phyloP scores from a whole-genome alignment of 1,140 invertebrate species.

The Parapsyche elsis region DNA sequence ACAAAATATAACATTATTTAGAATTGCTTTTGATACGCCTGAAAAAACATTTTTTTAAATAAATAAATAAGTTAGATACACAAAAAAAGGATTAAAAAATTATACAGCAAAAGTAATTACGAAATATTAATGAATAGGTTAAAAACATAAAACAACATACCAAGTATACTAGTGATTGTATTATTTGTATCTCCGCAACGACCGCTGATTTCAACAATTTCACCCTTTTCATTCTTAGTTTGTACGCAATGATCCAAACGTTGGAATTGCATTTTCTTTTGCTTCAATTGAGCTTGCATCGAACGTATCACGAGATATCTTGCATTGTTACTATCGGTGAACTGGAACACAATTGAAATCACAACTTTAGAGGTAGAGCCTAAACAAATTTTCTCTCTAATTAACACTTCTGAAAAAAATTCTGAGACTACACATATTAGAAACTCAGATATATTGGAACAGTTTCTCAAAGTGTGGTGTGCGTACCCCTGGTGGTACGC shows the following conservation, averaged over 20 bases:
- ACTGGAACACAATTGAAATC: conserved; percentile 55
- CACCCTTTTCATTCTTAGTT: conserved; percentile 61
- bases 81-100: no score
- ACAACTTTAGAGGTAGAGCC: background rate
- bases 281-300: conserved; percentile 72
- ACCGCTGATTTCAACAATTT: conserved; percentile 64
- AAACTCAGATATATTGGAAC: no score
- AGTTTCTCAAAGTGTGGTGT: no score
- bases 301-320: conserved; percentile 71
- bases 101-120: no score
- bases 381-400: no score
- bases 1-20: conserved; percentile 98
- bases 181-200: conserved; percentile 65
- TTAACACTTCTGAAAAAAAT: no score
- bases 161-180: conserved; percentile 64
- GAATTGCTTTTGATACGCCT: conserved; percentile 89
- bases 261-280: conserved; percentile 70
- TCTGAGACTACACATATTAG: no score
- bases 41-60: conserved; percentile 37
- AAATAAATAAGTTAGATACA: no score
- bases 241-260: conserved; percentile 76
- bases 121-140: no score
- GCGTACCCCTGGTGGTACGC: no score
- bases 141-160: no score
- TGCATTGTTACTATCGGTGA: conserved; percentile 73